Conservation (phyloP, 2,113 vertebrate species). For the Tapirus terrestris region DNA sequence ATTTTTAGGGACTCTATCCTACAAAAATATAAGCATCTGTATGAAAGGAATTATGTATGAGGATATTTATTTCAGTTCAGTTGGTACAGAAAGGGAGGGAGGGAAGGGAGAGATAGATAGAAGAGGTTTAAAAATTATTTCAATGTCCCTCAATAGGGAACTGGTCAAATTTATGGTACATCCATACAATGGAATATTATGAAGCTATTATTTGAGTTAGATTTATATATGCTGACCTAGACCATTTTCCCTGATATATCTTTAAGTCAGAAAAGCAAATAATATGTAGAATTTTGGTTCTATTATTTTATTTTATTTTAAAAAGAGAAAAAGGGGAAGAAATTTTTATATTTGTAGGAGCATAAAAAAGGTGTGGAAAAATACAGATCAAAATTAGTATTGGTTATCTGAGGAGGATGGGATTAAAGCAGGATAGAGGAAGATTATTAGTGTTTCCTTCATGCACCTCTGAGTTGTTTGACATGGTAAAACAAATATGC, state of each 20-base stretch:
- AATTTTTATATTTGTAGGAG: not conserved
- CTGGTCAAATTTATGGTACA: not conserved
- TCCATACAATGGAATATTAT: not conserved
- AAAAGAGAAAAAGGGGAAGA: not conserved
- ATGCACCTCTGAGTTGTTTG: not conserved
- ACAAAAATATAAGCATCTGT: not conserved
- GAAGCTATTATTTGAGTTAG: not conserved
- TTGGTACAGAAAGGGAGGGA: not conserved
- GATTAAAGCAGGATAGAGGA: not conserved
- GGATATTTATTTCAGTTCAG: not conserved
- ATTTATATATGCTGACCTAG: constrained; percentile 31
- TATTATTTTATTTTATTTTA: constrained; percentile 6
- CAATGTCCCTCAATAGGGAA: not conserved
- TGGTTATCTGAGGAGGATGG: not conserved
- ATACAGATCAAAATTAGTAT: not conserved
- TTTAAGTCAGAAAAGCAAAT: constrained; percentile 50
- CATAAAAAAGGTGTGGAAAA: not conserved
- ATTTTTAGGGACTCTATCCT: not conserved
- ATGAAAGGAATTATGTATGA: not conserved
- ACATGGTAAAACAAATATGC: not conserved
- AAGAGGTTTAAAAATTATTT: not conserved
- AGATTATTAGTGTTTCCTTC: not conserved
- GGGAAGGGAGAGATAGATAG: not conserved
- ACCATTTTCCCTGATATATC: not conserved
- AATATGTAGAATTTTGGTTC: not conserved